These are phyloP conservation scores for Sebastes cheni DNA, from an alignment of 2,797 vertebrate genomes.

Conservation along the genomic window DNA sequence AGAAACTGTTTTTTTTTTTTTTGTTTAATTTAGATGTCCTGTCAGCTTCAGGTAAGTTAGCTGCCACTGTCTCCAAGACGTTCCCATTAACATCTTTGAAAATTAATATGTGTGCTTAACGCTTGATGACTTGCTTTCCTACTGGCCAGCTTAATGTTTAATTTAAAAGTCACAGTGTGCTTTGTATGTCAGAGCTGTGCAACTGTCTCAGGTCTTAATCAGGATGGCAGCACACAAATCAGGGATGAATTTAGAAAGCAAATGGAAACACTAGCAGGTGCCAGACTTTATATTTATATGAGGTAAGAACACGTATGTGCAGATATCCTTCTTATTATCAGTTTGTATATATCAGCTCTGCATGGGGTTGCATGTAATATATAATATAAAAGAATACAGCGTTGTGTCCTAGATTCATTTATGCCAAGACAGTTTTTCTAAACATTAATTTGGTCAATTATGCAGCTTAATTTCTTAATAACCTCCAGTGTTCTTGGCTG, in stretches of 20 bases:
- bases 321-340: slow-evolving; percentile 19
- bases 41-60: slow-evolving; percentile 50
- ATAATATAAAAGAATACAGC: neutral
- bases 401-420: slow-evolving; percentile 22
- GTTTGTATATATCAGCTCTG: slow-evolving; percentile 13
- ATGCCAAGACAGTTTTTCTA: slow-evolving; percentile 10
- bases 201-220: slow-evolving; percentile 76
- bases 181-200: slow-evolving; percentile 73
- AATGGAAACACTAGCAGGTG: slow-evolving; percentile 41
- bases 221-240: slow-evolving; percentile 65
- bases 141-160: slow-evolving; percentile 77
- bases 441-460: slow-evolving; percentile 63
- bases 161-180: slow-evolving; percentile 78
- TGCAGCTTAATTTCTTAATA: slow-evolving; percentile 54
- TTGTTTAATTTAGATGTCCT: slow-evolving; percentile 32
- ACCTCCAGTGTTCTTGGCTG: slow-evolving; percentile 50
- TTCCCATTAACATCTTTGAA: slow-evolving; percentile 78
- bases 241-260: slow-evolving; percentile 62
- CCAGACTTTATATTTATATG: slow-evolving; percentile 27
- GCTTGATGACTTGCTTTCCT: slow-evolving; percentile 81
- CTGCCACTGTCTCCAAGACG: slow-evolving; percentile 65
- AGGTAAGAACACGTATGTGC: slow-evolving; percentile 7
- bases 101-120: slow-evolving; percentile 82
- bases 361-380: slow-evolving; percentile 1
- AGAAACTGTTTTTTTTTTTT: slow-evolving; percentile 3